Base-by-base conservation (phyloP, 2,888 invertebrate species). In the Limenitis arthemis region DNA sequence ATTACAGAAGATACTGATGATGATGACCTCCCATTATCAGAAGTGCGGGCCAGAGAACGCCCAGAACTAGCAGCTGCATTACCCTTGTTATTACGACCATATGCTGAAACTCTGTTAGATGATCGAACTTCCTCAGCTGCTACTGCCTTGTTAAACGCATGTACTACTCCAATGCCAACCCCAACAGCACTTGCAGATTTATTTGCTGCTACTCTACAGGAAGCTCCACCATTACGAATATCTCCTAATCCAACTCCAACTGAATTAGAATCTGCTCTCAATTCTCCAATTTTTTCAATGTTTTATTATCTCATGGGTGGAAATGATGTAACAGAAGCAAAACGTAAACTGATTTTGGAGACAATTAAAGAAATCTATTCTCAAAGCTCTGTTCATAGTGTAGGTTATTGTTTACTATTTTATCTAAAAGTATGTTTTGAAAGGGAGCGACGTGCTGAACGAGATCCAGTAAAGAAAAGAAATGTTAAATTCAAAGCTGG, bases 331-430 rank as follows among this genome's bases (percentile, higher is more conserved):
- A 92, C 73, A 90, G 96, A 77, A 91, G 93, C 76, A 87, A 93
- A 66, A 89, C 89, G 94, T 62, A 94, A 94, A 77, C 91, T 95
- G 33, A 85, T 96, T 60, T 85, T 95, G 60, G 90, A 92, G 61
- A 87, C 98, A 43, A 84, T 97, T 52, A 92, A 93, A 59, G 95
- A 96, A 74, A 91, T 97, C 83, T 90, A 93, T 64, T 77, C 86
- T 64, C 90, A 88, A 66, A 79, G 77, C 61, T 77, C 87, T 66
- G 89, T 94, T 67, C 90, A 92, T 8, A 89, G 90, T 70, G 88
- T 95, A 52, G 97, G 97, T 42, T 97, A 95, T 77, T 89, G 94
- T 65, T 88, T 98, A 59, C 83, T 98, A 47, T 97, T 96, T 84
- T 98, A 95, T 80, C 87, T 96, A 61, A 96, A 95, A 89, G 94